Percentiles rank a stretch among this genome's conserved stretches.
phyloP scores from a whole-genome alignment of 2,797 vertebrate genomes.

The Phataginus tetradactyla region DNA sequence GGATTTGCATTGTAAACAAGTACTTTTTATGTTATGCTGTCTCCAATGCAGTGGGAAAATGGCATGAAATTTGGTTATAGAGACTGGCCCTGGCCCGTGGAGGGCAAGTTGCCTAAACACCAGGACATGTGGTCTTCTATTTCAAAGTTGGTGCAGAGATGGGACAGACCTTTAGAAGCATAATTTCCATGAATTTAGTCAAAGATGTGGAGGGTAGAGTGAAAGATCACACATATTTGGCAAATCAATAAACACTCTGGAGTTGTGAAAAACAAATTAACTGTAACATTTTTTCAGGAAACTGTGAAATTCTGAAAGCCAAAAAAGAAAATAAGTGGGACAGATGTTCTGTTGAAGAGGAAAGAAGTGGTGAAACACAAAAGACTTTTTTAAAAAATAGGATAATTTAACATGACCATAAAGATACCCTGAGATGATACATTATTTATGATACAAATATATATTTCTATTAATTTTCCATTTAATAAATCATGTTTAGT shows the following conservation, averaged over 20 bases:
- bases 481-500: slow-evolving; percentile 18
- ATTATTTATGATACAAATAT: neutral
- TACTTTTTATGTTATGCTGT: neutral
- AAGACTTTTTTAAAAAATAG: neutral
- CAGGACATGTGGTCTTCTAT: neutral
- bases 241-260: slow-evolving; percentile 51
- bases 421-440: neutral
- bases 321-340: neutral
- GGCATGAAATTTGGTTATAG: neutral
- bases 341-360: neutral
- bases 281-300: slow-evolving; percentile 38
- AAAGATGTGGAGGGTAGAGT: neutral
- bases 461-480: neutral
- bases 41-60: neutral
- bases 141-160: neutral
- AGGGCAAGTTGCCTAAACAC: neutral
- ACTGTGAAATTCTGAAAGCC: slow-evolving; percentile 40
- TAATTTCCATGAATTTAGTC: neutral
- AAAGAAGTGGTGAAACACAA: neutral
- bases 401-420: neutral
- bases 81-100: neutral
- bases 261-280: slow-evolving; percentile 61
- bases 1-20: neutral
- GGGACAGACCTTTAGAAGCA: neutral
- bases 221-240: slow-evolving; percentile 40